Conservation (phyloP, 2,113 vertebrate genomes). For the Cariama cristata region DNA sequence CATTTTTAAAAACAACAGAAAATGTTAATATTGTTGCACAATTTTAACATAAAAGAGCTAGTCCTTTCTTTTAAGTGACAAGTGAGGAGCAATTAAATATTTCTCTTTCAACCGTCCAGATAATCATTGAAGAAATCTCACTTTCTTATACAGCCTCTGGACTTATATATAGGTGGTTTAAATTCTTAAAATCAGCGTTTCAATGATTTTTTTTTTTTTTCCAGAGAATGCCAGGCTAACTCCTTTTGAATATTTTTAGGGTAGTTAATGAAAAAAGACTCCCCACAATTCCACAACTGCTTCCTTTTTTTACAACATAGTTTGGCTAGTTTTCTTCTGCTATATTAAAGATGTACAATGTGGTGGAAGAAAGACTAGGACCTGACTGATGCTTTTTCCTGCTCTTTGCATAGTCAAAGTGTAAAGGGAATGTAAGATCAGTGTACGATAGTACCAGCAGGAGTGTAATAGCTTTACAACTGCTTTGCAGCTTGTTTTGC, state of each 20-base stretch:
- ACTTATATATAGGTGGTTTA: background rate
- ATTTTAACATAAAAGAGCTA: background rate
- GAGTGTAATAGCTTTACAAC: background rate
- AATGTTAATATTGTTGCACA: background rate
- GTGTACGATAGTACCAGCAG: background rate
- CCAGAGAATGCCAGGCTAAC: background rate
- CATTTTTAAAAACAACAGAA: background rate
- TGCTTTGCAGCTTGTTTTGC: background rate
- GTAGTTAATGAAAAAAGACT: background rate
- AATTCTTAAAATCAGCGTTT: background rate
- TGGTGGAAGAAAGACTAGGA: background rate
- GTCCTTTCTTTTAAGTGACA: background rate
- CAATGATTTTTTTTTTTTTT: background rate
- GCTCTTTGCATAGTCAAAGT: background rate
- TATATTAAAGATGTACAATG: background rate
- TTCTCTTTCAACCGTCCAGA: background rate
- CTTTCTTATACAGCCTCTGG: background rate
- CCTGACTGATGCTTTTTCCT: fast-evolving
- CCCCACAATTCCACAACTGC: background rate
- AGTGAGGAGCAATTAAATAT: background rate
- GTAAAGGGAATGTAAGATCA: background rate
- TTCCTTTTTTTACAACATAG: background rate
- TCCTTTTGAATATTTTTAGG: background rate
- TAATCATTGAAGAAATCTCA: background rate
- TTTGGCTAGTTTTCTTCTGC: background rate